A percentile compares a stretch with the other conserved stretches of the same genome.
phyloP scores from a whole-genome alignment of 2,797 vertebrate genomes.

The Gymnoscopelus microlampas region DNA sequence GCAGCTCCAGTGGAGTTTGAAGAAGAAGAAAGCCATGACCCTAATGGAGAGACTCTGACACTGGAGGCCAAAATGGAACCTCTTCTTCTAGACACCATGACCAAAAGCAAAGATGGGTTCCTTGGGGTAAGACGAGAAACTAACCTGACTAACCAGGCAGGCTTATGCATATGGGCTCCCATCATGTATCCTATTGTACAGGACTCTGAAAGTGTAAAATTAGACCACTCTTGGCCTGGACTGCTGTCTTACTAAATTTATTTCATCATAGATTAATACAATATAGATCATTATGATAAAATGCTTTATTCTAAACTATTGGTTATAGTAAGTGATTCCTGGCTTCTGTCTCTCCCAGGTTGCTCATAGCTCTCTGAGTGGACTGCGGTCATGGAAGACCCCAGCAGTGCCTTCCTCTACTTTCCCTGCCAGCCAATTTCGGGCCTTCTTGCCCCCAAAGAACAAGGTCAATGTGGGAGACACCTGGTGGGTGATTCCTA shows the following conservation, averaged over 20 bases:
- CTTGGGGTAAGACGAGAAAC: slow-evolving; percentile 84
- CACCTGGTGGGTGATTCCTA: slow-evolving; percentile 95
- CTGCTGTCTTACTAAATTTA: background rate
- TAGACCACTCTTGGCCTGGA: background rate
- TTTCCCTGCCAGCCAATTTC: slow-evolving; percentile 88
- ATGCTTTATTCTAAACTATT: background rate
- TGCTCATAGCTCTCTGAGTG: slow-evolving; percentile 89
- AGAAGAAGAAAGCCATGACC: slow-evolving; percentile 82
- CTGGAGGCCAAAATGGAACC: slow-evolving; percentile 92
- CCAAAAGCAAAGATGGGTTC: slow-evolving; percentile 97
- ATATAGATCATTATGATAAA: background rate
- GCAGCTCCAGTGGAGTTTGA: slow-evolving; percentile 81
- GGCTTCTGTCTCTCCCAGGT: slow-evolving; percentile 77
- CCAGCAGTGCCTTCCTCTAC: slow-evolving; percentile 79
- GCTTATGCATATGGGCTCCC: background rate
- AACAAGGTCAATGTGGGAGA: slow-evolving; percentile 86
- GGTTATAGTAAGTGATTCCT: background rate
- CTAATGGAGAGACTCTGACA: slow-evolving; percentile 88
- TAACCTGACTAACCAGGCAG: background rate
- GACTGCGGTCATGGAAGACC: slow-evolving; percentile 90
- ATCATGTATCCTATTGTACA: background rate
- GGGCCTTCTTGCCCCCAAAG: slow-evolving; percentile 90
- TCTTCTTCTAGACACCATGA: slow-evolving; percentile 94
- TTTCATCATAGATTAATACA: background rate
- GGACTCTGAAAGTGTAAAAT: background rate